Percentiles rank a stretch among this genome's conserved stretches.
Evolutionary conservation across 2,113 vertebrate species (phyloP).

Genomic region (Thalassoma bifasciatum): DNA sequence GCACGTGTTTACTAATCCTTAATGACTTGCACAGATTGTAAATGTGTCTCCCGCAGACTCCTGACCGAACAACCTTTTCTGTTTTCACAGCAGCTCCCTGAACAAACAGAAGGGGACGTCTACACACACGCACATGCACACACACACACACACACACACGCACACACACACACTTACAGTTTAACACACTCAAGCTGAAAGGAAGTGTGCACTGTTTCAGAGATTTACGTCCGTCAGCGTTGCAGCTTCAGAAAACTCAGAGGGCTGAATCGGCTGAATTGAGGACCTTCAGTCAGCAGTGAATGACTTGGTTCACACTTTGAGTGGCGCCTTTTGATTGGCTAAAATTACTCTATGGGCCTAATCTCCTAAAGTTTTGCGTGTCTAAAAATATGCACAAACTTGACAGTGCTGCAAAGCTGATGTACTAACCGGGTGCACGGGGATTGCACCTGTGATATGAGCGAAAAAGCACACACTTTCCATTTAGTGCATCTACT

Average conservation of each 20-base stretch:
- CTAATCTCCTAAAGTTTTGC: too few relatives aligned
- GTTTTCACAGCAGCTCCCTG: conserved; percentile 2
- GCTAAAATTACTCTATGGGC: too few relatives aligned
- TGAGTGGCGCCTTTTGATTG: too few relatives aligned
- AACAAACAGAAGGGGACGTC: conserved; percentile 4
- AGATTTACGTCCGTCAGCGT: conserved; percentile 32
- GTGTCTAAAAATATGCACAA: too few relatives aligned
- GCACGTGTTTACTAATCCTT: conserved; percentile 3
- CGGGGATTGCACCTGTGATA: too few relatives aligned
- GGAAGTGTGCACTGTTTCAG: conserved; percentile 22
- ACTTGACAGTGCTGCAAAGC: too few relatives aligned
- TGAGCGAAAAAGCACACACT: too few relatives aligned
- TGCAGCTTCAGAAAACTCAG: conserved; percentile 18
- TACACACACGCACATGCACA: conserved; percentile 7
- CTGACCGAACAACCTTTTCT: conserved; percentile 13
- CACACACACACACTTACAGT: conserved; percentile 1
- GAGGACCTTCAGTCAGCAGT: conserved; percentile 55
- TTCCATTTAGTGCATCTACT: too few relatives aligned
- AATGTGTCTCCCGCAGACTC: conserved; percentile 9
- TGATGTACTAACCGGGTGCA: too few relatives aligned
- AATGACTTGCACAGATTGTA: conserved; percentile 38
- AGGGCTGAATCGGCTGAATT: conserved; percentile 24
- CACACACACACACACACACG: conserved; percentile 1
- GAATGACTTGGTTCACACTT: conserved; percentile 41
- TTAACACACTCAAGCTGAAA: conserved; percentile 11